Conservation (phyloP, 2,888 invertebrate species). For the Nemurella pictetii region DNA sequence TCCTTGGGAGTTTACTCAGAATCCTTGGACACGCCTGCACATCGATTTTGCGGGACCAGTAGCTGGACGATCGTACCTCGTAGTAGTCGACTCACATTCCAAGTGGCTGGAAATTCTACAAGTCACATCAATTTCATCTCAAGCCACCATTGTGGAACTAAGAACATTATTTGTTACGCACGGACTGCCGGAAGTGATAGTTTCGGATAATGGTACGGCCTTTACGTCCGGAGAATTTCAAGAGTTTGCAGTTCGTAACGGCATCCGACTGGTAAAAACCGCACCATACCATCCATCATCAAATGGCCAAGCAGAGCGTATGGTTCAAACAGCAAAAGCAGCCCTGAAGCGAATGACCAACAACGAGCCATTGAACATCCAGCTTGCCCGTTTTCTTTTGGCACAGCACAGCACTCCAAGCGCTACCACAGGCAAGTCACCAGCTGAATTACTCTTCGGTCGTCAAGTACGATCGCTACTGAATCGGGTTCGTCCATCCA, state of each 20-base stretch:
- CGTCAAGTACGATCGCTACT: too few relatives aligned
- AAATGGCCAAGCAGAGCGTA: constrained; percentile 45
- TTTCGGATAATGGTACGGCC: constrained; percentile 45
- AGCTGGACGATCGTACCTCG: constrained; percentile 40
- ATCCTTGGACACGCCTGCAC: constrained; percentile 41
- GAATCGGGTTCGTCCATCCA: too few relatives aligned
- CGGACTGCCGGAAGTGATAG: constrained; percentile 44
- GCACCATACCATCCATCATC: constrained; percentile 44
- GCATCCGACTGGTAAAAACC: constrained; percentile 39
- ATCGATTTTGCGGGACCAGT: constrained; percentile 42
- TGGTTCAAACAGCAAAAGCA: too few relatives aligned
- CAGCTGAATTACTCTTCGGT: too few relatives aligned
- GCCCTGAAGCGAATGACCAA: too few relatives aligned
- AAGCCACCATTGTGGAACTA: constrained; percentile 38
- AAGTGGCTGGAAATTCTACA: constrained; percentile 43
- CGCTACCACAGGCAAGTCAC: too few relatives aligned
- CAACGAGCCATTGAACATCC: too few relatives aligned
- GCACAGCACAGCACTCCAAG: too few relatives aligned
- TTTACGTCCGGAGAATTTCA: constrained; percentile 45
- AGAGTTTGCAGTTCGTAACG: constrained; percentile 41
- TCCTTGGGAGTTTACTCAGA: constrained; percentile 38
- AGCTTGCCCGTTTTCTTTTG: too few relatives aligned
- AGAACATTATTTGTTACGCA: constrained; percentile 39
- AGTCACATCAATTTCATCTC: constrained; percentile 35
- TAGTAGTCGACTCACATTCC: constrained; percentile 43